Evolutionary conservation across 2,888 invertebrate genomes (phyloP).

Genomic region (Drosophila maculinotata): DNA sequence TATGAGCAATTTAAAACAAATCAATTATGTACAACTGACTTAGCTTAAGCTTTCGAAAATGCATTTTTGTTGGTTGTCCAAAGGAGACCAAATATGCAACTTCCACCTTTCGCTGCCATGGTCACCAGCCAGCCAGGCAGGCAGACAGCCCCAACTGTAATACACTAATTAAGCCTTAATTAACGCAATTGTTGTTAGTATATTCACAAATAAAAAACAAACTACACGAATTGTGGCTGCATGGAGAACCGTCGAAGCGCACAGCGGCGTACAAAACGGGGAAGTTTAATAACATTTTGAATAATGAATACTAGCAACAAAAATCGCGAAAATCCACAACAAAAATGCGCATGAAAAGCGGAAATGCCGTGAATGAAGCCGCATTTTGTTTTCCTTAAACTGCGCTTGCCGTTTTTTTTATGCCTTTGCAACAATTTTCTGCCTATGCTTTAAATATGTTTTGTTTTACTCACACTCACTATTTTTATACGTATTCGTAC

Average conservation of each 20-base stretch:
- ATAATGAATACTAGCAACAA: constrained; percentile 53
- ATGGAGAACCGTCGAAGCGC: constrained; percentile 58
- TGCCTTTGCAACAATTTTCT: constrained; percentile 33
- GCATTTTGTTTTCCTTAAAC: constrained; percentile 78
- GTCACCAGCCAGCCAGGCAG: constrained; percentile 47
- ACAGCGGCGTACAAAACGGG: constrained; percentile 55
- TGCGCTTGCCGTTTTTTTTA: constrained; percentile 38
- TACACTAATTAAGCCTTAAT: constrained; percentile 75
- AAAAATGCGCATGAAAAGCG: constrained; percentile 69
- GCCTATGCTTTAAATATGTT: constrained; percentile 43
- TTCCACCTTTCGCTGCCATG: constrained; percentile 77
- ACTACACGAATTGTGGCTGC: constrained; percentile 41
- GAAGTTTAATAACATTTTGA: constrained; percentile 79
- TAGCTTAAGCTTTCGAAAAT: constrained; percentile 20
- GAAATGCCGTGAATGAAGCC: constrained; percentile 67
- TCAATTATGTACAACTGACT: constrained; percentile 21
- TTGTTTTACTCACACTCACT: constrained; percentile 25
- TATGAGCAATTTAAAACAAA: constrained; percentile 12
- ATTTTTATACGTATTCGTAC: not conserved
- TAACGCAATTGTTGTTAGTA: constrained; percentile 60
- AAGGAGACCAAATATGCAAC: constrained; percentile 45
- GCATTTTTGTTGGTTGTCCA: constrained; percentile 34
- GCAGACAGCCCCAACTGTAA: too few relatives aligned
- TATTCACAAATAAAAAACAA: constrained; percentile 27
- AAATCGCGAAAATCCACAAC: constrained; percentile 49